phyloP scores from a whole-genome alignment of 2,113 vertebrate genomes.

The Centropus bengalensis region DNA sequence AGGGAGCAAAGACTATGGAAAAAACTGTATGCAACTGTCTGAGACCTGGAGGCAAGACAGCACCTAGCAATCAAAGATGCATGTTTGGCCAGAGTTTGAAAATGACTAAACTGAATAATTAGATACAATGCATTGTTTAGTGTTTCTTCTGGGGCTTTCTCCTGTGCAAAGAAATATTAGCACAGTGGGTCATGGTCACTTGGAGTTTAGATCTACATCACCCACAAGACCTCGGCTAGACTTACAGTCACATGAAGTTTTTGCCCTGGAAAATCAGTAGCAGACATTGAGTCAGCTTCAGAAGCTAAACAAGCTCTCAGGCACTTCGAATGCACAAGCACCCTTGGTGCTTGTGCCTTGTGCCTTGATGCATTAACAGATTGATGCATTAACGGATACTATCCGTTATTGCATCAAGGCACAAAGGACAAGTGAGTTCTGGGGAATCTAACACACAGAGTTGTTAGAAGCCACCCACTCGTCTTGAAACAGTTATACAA shows the following conservation, averaged over 20 bases:
- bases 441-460: neutral
- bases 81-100: neutral
- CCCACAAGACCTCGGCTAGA: neutral
- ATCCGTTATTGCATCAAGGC: neutral
- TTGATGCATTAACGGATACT: no score
- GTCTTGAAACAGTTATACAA: neutral
- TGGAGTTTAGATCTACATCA: neutral
- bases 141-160: neutral
- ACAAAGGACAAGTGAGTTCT: neutral
- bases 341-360: no score
- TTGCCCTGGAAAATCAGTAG: neutral
- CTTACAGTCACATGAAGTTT: neutral
- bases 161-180: neutral
- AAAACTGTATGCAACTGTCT: neutral
- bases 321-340: neutral
- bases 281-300: neutral
- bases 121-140: neutral
- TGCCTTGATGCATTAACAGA: no score
- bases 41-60: neutral
- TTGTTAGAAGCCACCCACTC: neutral
- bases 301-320: neutral
- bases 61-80: neutral
- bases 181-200: neutral
- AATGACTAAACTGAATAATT: neutral
- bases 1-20: neutral